phyloP scores from a whole-genome alignment of 2,113 vertebrate species.

The Arizona elegans region DNA sequence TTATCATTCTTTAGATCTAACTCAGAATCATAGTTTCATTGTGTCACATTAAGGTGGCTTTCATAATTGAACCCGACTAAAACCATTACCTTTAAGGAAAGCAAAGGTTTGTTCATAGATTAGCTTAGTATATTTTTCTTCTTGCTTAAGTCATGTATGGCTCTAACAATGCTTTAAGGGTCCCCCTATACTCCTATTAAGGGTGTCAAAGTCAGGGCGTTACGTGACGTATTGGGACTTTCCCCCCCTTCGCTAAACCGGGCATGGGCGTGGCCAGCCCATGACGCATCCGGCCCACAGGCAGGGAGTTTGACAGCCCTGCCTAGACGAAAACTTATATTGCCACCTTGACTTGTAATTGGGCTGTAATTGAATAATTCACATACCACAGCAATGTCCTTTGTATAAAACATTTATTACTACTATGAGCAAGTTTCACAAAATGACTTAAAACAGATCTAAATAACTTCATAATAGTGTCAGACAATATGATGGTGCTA shows the following conservation, averaged over 20 bases:
- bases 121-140: not conserved
- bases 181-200: not conserved
- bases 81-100: not conserved
- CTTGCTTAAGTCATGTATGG: not conserved
- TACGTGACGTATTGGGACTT: too few species aligned
- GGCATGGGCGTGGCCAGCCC: too few species aligned
- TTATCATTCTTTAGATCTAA: not conserved
- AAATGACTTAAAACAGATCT: conserved; percentile 68
- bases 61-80: too few species aligned
- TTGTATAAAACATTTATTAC: conserved; percentile 74
- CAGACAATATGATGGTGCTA: conserved; percentile 70
- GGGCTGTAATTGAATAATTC: not conserved
- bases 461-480: conserved; percentile 72
- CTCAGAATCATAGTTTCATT: not conserved
- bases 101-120: not conserved
- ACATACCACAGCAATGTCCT: conserved; percentile 41
- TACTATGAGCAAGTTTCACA: conserved; percentile 71
- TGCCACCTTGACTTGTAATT: not conserved
- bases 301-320: not conserved
- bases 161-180: not conserved
- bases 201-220: not conserved
- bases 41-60: not conserved
- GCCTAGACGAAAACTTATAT: not conserved
- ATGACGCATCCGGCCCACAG: too few species aligned
- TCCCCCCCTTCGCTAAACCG: too few species aligned